Evolutionary conservation across 2,113 vertebrate species (phyloP), one percentile per base, ranked within the genome.

Genomic region (Sylvia atricapilla): DNA sequence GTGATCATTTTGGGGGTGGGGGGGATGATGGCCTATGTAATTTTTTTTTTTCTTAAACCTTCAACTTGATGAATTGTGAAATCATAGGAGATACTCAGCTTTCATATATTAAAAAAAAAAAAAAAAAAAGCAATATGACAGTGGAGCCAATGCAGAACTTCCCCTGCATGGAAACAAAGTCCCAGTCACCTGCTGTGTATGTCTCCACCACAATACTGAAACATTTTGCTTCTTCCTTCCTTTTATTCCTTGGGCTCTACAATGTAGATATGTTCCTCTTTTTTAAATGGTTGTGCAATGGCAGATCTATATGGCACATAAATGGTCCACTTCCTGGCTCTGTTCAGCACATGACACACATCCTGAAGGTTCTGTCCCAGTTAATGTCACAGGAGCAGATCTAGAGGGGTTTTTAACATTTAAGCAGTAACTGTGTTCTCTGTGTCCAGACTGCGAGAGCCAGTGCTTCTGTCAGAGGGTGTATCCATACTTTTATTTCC

Each of bases 1-100:
- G 2, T 47, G 44, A 10, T 20, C 39, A 2, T 46, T 41, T 0
- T 1, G 8, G 12, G 8, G 6, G 10, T 10, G 18, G 7, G 18
- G 7, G 11, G 6, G 4, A 17, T 55, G 16, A 3, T 41, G 59
- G 8, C 19, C 37, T 46, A 0, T 18, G 9, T 21, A 23, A 16
- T 17, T 2, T 2, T 59, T 69, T 44, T 44, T 43, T 77, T 67
- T n/a, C 43, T 89, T 90, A 60, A 72, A 76, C 11, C 20, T 72
- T 76, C 23, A 55, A 6, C 21, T 46, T 4, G 6, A 28, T 30
- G n/a, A 78, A 49, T 89, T 2, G 1, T 41, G 23, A 89, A 77
- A 44, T 72, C 17, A 11, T 15, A 75, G 33, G 23, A 79, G 44
- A 68, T 60, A 16, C 1, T 62, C 23, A 58, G 14, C 37, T 92